Evolutionary conservation across 1,140 invertebrate species (phyloP), one percentile per base, ranked within the genome.

Genomic region (Bombyx mandarina): DNA sequence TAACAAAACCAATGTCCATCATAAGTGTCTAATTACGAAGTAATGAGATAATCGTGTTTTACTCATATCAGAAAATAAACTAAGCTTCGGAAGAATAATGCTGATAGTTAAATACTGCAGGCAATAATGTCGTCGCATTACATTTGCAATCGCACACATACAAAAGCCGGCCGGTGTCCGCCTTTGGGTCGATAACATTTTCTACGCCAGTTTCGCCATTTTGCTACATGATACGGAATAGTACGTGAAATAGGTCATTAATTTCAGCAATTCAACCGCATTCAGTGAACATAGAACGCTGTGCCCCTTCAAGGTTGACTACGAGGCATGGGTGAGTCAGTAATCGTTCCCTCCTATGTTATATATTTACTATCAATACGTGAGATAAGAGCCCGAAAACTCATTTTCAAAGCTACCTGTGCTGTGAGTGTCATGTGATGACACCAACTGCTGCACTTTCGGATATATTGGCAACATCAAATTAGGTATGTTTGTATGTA

Each of bases 141-240:
- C 43, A 60, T 67, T 71, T 73, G 63, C 72, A 66, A 79, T 80
- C 65, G 63, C 63, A 68, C 62, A 69, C 64, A 70, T 66, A 65
- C 56, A 68, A 66, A 35, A 60, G 67, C 67, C 69, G 69, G 58
- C 62, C 68, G 63, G 58, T 69, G 73, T 63, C 62, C 66, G 65
- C 51, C 71, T 56, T 62, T 79, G 66, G 82, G 80, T 83, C 82
- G 82, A 86, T 86, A 86, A 76, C 26, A 35, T 77, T 76, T 82
- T 81, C 73, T 79, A 79, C 78, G 78, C 74, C 74, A 66, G 73
- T 77, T 75, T 78, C 68, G 75, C 74, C 72, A 74, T 81, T 78
- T 46, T 56, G 46, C 45, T 9, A 35, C 43, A 49, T 12, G n/a
- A 7, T 49, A 7, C 48, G n/a, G 9, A 18, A 9, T n/a, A 18